Conservation (phyloP, 2,113 vertebrate species). For the Clarias batrachus region DNA sequence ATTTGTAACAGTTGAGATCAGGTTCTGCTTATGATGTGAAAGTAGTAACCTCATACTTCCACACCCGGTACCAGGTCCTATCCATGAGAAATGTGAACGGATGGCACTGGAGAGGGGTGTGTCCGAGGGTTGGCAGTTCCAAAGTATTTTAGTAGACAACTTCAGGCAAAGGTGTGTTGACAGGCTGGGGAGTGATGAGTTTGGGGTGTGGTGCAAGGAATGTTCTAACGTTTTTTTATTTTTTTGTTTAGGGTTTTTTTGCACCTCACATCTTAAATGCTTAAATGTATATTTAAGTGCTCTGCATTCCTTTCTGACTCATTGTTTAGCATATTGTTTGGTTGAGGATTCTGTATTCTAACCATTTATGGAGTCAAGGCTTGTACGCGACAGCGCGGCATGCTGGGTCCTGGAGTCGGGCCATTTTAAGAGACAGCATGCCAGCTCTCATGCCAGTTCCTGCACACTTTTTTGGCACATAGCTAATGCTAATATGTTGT, state of each 20-base stretch:
- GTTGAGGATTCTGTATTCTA: slow-evolving; percentile 67
- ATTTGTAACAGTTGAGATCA: neutral
- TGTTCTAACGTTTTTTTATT: slow-evolving; percentile 16
- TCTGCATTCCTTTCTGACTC: slow-evolving; percentile 6
- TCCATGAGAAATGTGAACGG: neutral
- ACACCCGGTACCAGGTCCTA: neutral
- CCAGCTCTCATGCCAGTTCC: slow-evolving; percentile 65
- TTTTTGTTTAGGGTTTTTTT: neutral
- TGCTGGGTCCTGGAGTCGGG: slow-evolving; percentile 67
- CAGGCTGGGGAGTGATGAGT: slow-evolving; percentile 34
- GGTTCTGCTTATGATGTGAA: neutral
- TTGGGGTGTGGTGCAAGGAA: slow-evolving; percentile 46
- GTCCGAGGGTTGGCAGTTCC: neutral
- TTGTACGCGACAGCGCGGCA: slow-evolving; percentile 64
- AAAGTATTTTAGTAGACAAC: slow-evolving; percentile 19
- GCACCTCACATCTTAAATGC: neutral
- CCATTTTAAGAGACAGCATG: slow-evolving; percentile 66
- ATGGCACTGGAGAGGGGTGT: slow-evolving; percentile 19
- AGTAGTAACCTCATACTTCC: neutral
- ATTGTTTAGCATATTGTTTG: slow-evolving; percentile 29
- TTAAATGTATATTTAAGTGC: neutral
- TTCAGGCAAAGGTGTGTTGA: slow-evolving; percentile 52
- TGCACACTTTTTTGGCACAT: slow-evolving; percentile 65
- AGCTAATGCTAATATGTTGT: slow-evolving; percentile 68
- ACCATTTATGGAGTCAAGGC: slow-evolving; percentile 60